Percentiles rank a stretch among this genome's conserved stretches.
Conservation (phyloP, 2,797 vertebrate species). For the Myioborus miniatus region DNA sequence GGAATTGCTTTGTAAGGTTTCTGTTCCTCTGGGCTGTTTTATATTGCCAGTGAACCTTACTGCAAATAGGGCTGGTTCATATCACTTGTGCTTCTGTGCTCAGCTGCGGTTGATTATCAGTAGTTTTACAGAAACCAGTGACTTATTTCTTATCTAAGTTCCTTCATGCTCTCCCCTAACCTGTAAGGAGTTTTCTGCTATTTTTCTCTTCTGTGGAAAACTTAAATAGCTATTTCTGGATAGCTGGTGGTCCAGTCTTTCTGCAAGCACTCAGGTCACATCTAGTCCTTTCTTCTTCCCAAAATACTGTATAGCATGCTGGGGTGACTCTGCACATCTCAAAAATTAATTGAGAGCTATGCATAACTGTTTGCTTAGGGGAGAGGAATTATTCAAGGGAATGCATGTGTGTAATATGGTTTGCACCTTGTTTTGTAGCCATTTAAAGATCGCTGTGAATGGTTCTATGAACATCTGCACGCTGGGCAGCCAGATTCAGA, state of each 20-base stretch:
- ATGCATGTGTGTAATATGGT: background rate
- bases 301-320: background rate
- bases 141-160: background rate
- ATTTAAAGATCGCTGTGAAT: constrained; percentile 97
- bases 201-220: background rate
- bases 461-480: constrained; percentile 98
- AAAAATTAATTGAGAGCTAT: background rate
- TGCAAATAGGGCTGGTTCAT: background rate
- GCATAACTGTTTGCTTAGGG: background rate
- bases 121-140: background rate
- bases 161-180: background rate
- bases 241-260: background rate
- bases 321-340: background rate
- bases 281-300: background rate
- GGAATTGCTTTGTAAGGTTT: background rate
- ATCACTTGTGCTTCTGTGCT: background rate
- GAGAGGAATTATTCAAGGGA: background rate
- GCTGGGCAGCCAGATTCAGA: constrained; percentile 92
- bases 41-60: background rate
- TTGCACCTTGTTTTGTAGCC: constrained; percentile 77
- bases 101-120: background rate
- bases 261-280: background rate
- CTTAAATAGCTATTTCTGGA: background rate
- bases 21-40: background rate
- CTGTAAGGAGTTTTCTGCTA: background rate